phyloP scores from a whole-genome alignment of 2,888 invertebrate species.

The Diloba caeruleocephala region DNA sequence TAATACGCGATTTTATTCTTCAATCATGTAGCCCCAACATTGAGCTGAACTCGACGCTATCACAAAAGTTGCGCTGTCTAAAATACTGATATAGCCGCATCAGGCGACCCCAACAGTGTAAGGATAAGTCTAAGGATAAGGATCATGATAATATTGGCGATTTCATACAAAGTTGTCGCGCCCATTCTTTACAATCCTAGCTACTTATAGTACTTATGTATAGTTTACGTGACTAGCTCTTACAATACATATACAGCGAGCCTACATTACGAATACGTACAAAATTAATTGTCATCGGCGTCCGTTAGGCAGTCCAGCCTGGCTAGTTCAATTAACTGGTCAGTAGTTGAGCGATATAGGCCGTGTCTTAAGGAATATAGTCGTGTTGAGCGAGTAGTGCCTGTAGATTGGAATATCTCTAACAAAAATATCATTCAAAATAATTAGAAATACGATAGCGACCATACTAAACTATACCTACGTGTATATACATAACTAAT shows the following conservation, averaged over 20 bases:
- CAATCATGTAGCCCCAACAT: too few relatives aligned
- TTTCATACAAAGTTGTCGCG: background rate
- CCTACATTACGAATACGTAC: constrained; percentile 12
- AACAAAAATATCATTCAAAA: constrained; percentile 34
- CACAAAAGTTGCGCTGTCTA: too few relatives aligned
- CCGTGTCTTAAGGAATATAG: constrained; percentile 26
- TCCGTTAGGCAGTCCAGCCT: background rate
- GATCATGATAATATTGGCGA: constrained; percentile 2
- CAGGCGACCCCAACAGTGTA: too few relatives aligned
- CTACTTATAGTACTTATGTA: constrained; percentile 29
- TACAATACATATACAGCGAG: constrained; percentile 49
- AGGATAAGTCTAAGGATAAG: too few relatives aligned
- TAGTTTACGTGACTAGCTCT: constrained; percentile 62
- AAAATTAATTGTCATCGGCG: constrained; percentile 21
- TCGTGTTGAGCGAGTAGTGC: constrained; percentile 28
- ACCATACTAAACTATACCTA: constrained; percentile 22
- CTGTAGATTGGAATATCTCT: constrained; percentile 1
- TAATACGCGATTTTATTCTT: too few relatives aligned
- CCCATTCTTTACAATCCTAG: constrained; percentile 15
- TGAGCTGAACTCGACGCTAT: too few relatives aligned
- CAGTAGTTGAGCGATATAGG: constrained; percentile 35
- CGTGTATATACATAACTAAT: constrained; percentile 31
- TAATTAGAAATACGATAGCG: constrained; percentile 15
- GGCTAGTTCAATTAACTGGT: background rate
- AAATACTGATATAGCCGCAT: too few relatives aligned